Percentiles rank a stretch among this genome's conserved stretches.
These are phyloP conservation scores for Rhyacophila brunnea DNA, from an alignment of 1,140 invertebrate genomes.

Conservation along the genomic window DNA sequence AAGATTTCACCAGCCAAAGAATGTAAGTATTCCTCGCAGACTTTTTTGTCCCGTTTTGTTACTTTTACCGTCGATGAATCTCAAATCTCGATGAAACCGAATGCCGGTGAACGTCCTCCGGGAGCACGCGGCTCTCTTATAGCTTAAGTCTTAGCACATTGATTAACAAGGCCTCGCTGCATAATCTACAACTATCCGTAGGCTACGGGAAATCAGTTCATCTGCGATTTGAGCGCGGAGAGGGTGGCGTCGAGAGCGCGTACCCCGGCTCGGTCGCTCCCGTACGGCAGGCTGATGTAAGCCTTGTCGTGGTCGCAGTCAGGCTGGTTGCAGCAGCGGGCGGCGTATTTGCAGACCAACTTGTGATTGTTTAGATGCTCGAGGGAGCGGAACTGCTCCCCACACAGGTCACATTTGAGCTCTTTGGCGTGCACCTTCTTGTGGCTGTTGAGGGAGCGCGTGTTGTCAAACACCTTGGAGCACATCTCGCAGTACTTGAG, in stretches of 20 bases:
- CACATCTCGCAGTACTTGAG: constrained; percentile 56
- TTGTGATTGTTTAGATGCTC: constrained; percentile 54
- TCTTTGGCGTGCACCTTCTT: constrained; percentile 55
- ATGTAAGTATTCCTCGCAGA: too few species aligned
- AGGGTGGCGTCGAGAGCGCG: constrained; percentile 50
- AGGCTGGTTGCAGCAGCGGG: constrained; percentile 48
- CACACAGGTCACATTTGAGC: constrained; percentile 53
- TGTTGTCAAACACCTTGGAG: constrained; percentile 56
- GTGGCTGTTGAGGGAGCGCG: constrained; percentile 54
- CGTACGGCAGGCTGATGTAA: constrained; percentile 53
- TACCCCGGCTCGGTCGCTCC: constrained; percentile 47
- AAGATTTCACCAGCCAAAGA: too few species aligned
- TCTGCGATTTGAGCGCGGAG: constrained; percentile 50
- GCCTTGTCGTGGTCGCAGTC: constrained; percentile 55
- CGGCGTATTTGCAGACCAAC: constrained; percentile 42
- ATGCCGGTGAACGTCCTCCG: too few species aligned
- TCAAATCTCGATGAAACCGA: too few species aligned
- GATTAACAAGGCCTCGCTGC: too few species aligned
- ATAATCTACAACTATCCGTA: neutral
- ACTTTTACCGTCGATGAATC: too few species aligned
- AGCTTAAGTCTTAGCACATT: too few species aligned
- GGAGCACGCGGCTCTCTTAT: too few species aligned
- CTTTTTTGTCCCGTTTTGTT: too few species aligned
- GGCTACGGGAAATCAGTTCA: constrained; percentile 46
- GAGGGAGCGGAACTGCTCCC: constrained; percentile 51